phyloP scores from a whole-genome alignment of 2,113 vertebrate species.

The Myrmophylax atrothorax region DNA sequence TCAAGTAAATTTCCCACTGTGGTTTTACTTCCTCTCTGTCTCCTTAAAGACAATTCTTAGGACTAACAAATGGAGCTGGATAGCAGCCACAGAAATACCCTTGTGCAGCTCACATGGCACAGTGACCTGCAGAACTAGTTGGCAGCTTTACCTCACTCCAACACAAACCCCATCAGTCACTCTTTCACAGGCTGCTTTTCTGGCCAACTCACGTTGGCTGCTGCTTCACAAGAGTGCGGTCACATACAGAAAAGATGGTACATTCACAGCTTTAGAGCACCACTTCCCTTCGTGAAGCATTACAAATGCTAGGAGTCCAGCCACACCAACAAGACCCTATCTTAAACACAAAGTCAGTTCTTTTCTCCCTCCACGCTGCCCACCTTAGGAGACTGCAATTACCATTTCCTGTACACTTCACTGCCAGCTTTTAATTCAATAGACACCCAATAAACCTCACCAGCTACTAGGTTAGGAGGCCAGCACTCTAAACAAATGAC shows the following conservation, averaged over 20 bases:
- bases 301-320: background rate
- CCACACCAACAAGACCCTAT: background rate
- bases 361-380: background rate
- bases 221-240: background rate
- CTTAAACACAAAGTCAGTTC: background rate
- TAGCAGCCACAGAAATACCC: background rate
- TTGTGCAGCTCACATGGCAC: background rate
- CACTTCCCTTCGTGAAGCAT: background rate
- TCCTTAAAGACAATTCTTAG: background rate
- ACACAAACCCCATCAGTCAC: background rate
- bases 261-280: background rate
- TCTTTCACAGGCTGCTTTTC: background rate
- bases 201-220: background rate
- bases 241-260: background rate
- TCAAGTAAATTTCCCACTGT: background rate
- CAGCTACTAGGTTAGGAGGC: background rate
- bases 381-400: background rate
- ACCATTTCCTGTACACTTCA: background rate
- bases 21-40: background rate
- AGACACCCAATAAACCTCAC: background rate
- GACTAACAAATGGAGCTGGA: background rate
- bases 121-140: slow-evolving; percentile 18
- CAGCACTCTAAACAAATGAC: background rate
- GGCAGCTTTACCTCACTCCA: slow-evolving; percentile 1
- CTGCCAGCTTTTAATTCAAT: background rate